These are phyloP conservation scores for Taenioides sp. DNA, from an alignment of 2,797 vertebrate genomes.

Conservation along the genomic window DNA sequence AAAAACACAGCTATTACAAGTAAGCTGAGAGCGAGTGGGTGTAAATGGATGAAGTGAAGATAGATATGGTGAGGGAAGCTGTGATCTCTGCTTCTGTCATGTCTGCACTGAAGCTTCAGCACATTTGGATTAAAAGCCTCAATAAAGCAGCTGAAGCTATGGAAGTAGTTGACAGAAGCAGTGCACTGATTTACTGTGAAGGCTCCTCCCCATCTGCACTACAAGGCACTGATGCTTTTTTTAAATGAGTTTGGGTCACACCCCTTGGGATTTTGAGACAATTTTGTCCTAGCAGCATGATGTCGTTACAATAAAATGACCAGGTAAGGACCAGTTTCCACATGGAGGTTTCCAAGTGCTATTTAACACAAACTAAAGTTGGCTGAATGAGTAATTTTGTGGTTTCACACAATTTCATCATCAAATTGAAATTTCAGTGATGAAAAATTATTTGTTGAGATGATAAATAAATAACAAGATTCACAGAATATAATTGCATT, in stretches of 20 bases:
- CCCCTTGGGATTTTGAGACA: conserved; percentile 47
- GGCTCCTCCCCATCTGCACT: conserved; percentile 31
- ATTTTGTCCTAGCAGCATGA: conserved; percentile 34
- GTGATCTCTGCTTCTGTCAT: conserved; percentile 60
- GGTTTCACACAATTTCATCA: neutral
- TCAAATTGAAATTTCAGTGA: neutral
- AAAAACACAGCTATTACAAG: conserved; percentile 42
- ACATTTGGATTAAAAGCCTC: conserved; percentile 68
- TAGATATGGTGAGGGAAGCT: conserved; percentile 56
- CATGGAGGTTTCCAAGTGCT: neutral
- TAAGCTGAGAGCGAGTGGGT: conserved; percentile 25
- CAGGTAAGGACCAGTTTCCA: neutral
- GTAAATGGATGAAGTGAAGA: conserved; percentile 47
- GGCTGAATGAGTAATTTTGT: neutral
- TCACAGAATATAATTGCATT: too few relatives aligned
- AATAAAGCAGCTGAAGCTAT: conserved; percentile 67
- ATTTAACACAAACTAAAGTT: neutral
- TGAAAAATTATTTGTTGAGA: too few relatives aligned
- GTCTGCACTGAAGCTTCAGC: conserved; percentile 73
- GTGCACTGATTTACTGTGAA: conserved; percentile 62
- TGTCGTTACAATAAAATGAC: conserved; percentile 25
- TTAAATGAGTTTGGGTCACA: conserved; percentile 50
- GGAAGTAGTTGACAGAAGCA: conserved; percentile 27
- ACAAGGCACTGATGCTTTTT: conserved; percentile 29
- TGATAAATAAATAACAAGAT: too few relatives aligned